Evolutionary conservation across 1,140 invertebrate genomes (phyloP), one percentile per base, ranked within the genome.

Genomic region (Apis laboriosa): DNA sequence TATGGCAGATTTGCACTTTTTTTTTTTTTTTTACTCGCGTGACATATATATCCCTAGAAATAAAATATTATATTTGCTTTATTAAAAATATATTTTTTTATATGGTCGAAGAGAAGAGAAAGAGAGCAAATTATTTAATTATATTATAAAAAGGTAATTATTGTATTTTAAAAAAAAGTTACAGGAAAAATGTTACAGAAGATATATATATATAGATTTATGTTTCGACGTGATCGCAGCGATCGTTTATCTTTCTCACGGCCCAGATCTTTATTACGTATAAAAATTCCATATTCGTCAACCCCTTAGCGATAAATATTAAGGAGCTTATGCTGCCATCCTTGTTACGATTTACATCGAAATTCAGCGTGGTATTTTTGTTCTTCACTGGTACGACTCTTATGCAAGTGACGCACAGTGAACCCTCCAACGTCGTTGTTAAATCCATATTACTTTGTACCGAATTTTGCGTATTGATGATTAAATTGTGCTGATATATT

Each of bases 401-500:
- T 17, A 92, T 66, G 19, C 89, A 91, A 12, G 87, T 88, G 75
- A 92, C 83, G 58, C 75, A 87, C 9, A 86, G 21, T 1, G 76
- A 64, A 5, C 86, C 90, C 9, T 89, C 79, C 0, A 90, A 24
- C 19, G 85, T 80, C 1, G 86, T 74, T 21, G 86, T 78, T 24
- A 92, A 64, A 0, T 77, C 12, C 0, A 78, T 70, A 21, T 86
- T 73, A 15, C 83, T 12, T 7, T 60, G 63, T 15, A 81, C 80
- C 11, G 82, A 34, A 9, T 86, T 85, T 53, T 80, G 81, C 51
- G 84, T 34, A 19, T 77, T 70, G 12, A 92, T 49, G 9, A 77
- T 61, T n/a, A 91, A 49, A 53, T 92, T 91, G 66, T 92, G 90
- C 24, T 87, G 86, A 51, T 92, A 92, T 3, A 92, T 51, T 12